A percentile compares a stretch with the other conserved stretches of the same genome.
These are phyloP conservation scores for Luperina nickerlii DNA, from an alignment of 2,888 invertebrate species.

Conservation along the genomic window DNA sequence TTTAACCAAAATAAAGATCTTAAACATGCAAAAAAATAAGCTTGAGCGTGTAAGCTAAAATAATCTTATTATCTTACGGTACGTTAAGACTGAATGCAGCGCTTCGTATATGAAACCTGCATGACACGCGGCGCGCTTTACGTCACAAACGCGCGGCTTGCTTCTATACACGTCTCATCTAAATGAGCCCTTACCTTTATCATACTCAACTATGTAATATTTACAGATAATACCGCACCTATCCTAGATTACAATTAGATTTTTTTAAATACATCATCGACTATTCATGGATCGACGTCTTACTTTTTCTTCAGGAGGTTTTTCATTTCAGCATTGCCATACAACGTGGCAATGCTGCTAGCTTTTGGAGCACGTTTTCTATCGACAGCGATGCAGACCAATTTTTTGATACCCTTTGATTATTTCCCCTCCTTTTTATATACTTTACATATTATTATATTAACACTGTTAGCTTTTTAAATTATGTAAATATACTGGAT, in stretches of 20 bases:
- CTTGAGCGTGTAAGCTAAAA: neutral
- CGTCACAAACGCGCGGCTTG: slow-evolving; percentile 3
- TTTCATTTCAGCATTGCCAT: neutral
- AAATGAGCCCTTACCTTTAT: neutral
- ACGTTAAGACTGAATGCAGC: slow-evolving; percentile 8
- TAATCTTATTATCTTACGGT: neutral
- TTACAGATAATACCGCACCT: neutral
- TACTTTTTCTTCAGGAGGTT: neutral
- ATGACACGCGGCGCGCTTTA: neutral
- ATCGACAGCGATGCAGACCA: too few relatives aligned
- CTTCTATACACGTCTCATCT: neutral
- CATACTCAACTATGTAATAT: neutral
- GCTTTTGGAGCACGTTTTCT: too few relatives aligned
- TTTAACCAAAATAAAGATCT: too few relatives aligned
- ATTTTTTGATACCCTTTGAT: too few relatives aligned
- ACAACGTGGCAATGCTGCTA: too few relatives aligned
- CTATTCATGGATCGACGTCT: neutral
- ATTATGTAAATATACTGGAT: too few relatives aligned
- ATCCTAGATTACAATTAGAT: slow-evolving; percentile 17
- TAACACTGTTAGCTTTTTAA: too few relatives aligned
- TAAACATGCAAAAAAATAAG: too few relatives aligned
- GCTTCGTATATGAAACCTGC: neutral
- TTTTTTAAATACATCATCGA: neutral
- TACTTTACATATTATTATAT: too few relatives aligned
- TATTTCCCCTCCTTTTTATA: too few relatives aligned